Percentiles rank a stretch among this genome's conserved stretches.
Conservation (phyloP, 2,888 invertebrate species). For the Dusona sp. region DNA sequence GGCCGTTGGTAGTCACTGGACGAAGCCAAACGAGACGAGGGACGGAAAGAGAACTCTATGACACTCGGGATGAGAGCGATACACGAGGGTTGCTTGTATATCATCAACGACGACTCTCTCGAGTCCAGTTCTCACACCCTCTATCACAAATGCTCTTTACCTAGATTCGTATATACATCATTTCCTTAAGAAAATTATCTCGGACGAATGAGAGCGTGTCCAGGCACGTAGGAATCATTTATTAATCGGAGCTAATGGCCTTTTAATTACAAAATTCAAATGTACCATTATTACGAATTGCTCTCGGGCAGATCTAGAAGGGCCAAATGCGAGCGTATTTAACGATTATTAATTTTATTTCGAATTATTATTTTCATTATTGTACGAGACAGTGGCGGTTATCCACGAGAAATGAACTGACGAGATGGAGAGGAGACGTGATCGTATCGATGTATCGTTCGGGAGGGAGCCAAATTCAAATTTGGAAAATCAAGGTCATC, state of each 20-base stretch:
- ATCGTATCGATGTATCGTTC: too few species aligned
- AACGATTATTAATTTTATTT: too few species aligned
- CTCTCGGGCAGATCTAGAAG: too few species aligned
- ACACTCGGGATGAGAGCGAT: constrained; percentile 14
- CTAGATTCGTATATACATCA: constrained; percentile 1
- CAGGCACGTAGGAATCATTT: neutral
- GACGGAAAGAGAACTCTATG: neutral
- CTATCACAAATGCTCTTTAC: neutral
- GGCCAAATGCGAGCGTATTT: too few species aligned
- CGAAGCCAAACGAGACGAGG: constrained; percentile 25
- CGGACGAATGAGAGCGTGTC: neutral
- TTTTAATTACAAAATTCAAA: neutral
- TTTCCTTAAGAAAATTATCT: constrained; percentile 22
- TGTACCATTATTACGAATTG: neutral
- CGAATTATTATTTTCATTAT: too few species aligned
- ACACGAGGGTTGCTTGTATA: constrained; percentile 13
- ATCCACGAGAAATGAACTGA: too few species aligned
- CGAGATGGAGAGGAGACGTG: too few species aligned
- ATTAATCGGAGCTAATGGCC: constrained; percentile 11
- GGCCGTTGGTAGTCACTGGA: constrained; percentile 29
- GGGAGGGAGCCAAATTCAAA: too few species aligned
- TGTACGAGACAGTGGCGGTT: too few species aligned
- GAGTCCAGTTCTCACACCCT: constrained; percentile 7
- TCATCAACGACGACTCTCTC: constrained; percentile 35
- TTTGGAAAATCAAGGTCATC: too few species aligned